Evolutionary conservation across 2,797 vertebrate genomes (phyloP), one percentile per base, ranked within the genome.

Genomic region (Sitta carolinensis): DNA sequence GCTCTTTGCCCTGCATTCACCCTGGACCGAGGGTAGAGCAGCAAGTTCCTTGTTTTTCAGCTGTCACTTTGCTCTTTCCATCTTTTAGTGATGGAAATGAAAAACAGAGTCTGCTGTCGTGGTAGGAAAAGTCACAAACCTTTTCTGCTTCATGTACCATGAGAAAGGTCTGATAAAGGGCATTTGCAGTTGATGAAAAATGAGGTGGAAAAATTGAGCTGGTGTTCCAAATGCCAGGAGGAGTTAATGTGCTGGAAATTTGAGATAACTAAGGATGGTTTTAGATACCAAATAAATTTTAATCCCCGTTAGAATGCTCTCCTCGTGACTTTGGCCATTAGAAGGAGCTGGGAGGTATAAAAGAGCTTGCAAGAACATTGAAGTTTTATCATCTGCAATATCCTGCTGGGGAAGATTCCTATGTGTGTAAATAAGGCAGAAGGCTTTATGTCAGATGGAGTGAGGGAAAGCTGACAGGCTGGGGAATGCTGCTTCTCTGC

Each of bases 91-190:
- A 55, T 47, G 27, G 70, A 57, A 59, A 61, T 73, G 20, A 69
- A 72, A 40, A 70, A 16, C 2, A 4, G 42, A 51, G 40, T 81
- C 76, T 72, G 68, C 76, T 93, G 58, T 59, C 58, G 10, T 32
- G 52, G 21, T 26, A 50, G 87, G 78, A 78, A 66, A 76, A 68
- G 15, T 40, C 48, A 58, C 14, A 20, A 85, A 62, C 61, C 40
- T 66, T 50, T 97, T 93, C 86, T 89, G 87, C 90, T 89, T 81
- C 84, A 8, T 84, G 55, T 62, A 59, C 77, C 47, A 1, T 8
- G 45, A 93, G 79, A 16, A 93, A 94, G 90, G 94, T 88, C 89
- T 96, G 59, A 66, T 88, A 89, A 93, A 97, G 91, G 92, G 77
- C 85, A 51, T 78, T 84, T 94, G 77, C 59, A 89, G 48, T 42